Evolutionary conservation across 30 jellyfish, hydroid and myxozoan genomes (phyloP), one percentile per base, ranked within the genome.

Genomic region (Aurelia sp.): DNA sequence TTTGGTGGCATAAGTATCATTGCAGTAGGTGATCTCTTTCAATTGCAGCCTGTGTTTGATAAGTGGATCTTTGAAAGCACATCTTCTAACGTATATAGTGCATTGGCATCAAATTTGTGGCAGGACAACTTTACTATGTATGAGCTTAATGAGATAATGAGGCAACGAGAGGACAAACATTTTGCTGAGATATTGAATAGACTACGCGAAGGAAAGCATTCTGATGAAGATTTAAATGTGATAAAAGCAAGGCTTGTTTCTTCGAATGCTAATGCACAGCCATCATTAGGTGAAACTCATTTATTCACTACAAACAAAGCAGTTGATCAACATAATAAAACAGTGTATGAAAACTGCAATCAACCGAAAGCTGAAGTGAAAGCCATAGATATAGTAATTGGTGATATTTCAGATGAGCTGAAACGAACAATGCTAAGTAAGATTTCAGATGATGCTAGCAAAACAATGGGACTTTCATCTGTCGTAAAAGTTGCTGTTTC

Each of bases 1-100:
- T 77, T 77, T 77, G 88, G 88, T 55, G 63, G 63, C 19, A n/a
- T 77, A 47, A 55, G 63, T 48, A 33, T 55, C 12, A 62, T 77
- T 24, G 81, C 88, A 31, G 76, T 65, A 15, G 76, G 51, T 0
- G 76, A 19, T 65, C 44, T 31, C 11, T 31, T 19, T 24, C 76
- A 77, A 17, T 41, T 53, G 40, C 66, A 53, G 33, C 88, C 62
- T 52, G 75, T 59, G 8, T 72, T 38, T 72, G 83, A 72, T 24
- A 72, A 24, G 64, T 72, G 83, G 83, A 72, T 72, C n/a, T 72
- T 72, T 72, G 67, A 72, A 48, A 21, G 35, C 10, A n/a, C 44
- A 19, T 38, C 50, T 0, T 22, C 41, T 67, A 22, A 19, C 48
- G 19, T 18, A 67, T 67, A 67, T 40, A 0, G 52, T 67, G 10